Evolutionary conservation across 2,113 vertebrate species (phyloP), one percentile per base, ranked within the genome.

Genomic region (Nematolebias whitei): DNA sequence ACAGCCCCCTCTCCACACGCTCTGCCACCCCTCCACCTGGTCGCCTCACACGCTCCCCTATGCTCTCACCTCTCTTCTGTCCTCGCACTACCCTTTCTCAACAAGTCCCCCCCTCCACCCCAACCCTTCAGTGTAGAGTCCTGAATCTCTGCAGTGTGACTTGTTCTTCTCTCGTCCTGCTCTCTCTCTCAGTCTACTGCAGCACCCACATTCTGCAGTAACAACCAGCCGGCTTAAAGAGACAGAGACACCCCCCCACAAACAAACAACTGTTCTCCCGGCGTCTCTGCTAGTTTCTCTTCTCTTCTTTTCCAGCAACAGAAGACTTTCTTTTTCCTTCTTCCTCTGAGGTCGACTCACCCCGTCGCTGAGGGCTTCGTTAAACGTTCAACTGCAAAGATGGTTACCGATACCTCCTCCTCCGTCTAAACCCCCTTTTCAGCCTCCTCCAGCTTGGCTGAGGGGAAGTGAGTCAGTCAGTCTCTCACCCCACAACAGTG

Each of bases 21-120:
- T 88, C 86, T 71, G 82, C 85, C 85, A 85, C 90, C 87, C 90
- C 91, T 89, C 88, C 89, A 86, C 82, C 88, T 74, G 76, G 71
- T 50, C 78, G 79, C 79, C 79, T 24, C 56, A 45, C 74, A 63
- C 76, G 8, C 41, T 66, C 79, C 57, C 68, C 52, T 54, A 74
- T 54, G 62, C 63, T 71, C 72, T 62, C 65, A 29, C 61, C 65
- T 20, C 74, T 49, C 38, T 19, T n/a, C 79, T 53, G 3, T 16
- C 53, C 57, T 67, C 49, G 24, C 63, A 40, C 44, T 59, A 44
- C 23, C 15, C n/a, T 60, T 29, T 35, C 65, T 35, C 11, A 44
- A 32, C 6, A 8, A 2, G 32, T 10, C 32, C 14, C 18, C 47
- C 43, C 7, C 2, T 16, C 14, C 41, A 45, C 24, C 35, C 24